phyloP scores from a whole-genome alignment of 2,888 invertebrate species.

The Epinotia demarniana region DNA sequence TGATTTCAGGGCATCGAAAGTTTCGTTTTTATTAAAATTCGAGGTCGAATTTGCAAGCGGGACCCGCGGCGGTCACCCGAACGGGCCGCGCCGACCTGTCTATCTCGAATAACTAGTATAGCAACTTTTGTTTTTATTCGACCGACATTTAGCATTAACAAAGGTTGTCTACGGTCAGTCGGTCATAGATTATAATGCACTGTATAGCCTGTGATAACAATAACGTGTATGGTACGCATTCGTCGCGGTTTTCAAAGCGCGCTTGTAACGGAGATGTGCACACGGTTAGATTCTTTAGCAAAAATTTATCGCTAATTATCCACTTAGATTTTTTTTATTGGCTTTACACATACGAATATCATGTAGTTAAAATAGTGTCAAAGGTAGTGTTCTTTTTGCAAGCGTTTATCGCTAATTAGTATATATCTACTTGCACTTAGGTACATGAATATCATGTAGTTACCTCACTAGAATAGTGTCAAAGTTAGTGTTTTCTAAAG shows the following conservation, averaged over 20 bases:
- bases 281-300: not conserved
- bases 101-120: slow-evolving; percentile 76
- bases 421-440: not conserved
- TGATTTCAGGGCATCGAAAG: slow-evolving; percentile 62
- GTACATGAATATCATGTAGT: no score
- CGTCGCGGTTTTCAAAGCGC: slow-evolving; percentile 20
- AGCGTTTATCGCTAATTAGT: not conserved
- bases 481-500: not conserved
- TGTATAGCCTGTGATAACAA: slow-evolving; percentile 24
- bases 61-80: slow-evolving; percentile 51
- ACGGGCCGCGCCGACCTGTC: slow-evolving; percentile 65
- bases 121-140: slow-evolving; percentile 79
- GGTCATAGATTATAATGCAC: slow-evolving; percentile 38
- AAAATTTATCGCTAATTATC: not conserved
- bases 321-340: not conserved
- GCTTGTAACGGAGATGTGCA: slow-evolving; percentile 12
- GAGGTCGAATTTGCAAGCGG: slow-evolving; percentile 72
- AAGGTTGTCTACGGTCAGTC: slow-evolving; percentile 57
- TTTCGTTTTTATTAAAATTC: slow-evolving; percentile 60
- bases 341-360: no score
- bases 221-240: slow-evolving; percentile 31
- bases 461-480: not conserved
- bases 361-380: not conserved
- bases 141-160: slow-evolving; percentile 58
- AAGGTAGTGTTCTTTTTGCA: not conserved